These are phyloP conservation scores for Clamator glandarius DNA, from an alignment of 2,797 vertebrate genomes.

Conservation along the genomic window DNA sequence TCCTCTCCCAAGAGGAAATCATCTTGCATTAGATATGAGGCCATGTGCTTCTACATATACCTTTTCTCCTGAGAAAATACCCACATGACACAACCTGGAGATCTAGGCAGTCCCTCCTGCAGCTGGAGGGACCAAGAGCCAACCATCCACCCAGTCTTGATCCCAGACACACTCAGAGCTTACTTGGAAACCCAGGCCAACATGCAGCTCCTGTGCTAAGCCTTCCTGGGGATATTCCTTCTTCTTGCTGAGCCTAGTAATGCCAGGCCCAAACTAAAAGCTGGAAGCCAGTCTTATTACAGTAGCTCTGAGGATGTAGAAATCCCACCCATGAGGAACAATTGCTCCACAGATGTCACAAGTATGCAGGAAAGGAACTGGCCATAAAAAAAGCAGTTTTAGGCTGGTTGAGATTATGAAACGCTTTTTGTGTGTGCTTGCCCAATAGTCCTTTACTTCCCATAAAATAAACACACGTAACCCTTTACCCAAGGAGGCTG, in stretches of 20 bases:
- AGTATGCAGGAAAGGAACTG: slow-evolving; percentile 55
- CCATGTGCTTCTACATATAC: background rate
- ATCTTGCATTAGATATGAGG: background rate
- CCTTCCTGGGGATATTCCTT: background rate
- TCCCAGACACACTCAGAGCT: background rate
- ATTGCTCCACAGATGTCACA: slow-evolving; percentile 63
- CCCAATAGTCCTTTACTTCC: slow-evolving; percentile 58
- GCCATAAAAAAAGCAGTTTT: slow-evolving; percentile 57
- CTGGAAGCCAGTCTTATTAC: background rate
- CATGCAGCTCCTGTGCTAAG: background rate
- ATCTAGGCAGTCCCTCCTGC: background rate
- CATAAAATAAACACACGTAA: slow-evolving; percentile 62
- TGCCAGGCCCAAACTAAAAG: background rate
- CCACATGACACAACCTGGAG: background rate
- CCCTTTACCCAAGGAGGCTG: slow-evolving; percentile 37
- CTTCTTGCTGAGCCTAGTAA: background rate
- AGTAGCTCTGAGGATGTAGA: slow-evolving; percentile 12
- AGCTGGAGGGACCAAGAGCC: background rate
- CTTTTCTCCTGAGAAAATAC: background rate
- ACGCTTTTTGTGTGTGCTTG: slow-evolving; percentile 51
- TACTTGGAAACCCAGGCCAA: background rate
- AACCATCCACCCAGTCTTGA: background rate
- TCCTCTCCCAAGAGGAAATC: slow-evolving; percentile 32
- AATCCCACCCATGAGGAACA: slow-evolving; percentile 63
- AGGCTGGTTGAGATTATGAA: slow-evolving; percentile 55